A percentile compares a stretch with the other conserved stretches of the same genome.
Conservation (phyloP, 2,113 vertebrate species). For the Pholis gunnellus region DNA sequence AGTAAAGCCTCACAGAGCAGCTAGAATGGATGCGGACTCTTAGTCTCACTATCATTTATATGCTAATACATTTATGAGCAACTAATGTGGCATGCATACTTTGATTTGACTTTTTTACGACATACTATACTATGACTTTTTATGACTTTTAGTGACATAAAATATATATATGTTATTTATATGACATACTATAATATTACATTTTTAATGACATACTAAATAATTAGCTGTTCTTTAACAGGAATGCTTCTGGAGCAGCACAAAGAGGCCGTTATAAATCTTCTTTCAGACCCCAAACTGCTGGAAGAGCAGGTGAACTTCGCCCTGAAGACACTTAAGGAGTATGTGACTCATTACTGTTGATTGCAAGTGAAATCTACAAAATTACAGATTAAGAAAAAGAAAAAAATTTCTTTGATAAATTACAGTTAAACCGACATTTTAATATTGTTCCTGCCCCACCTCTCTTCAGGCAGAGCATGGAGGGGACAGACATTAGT, state of each 20-base stretch:
- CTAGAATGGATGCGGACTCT: not conserved
- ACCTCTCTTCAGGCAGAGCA: slow-evolving; percentile 59
- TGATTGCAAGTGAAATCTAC: not conserved
- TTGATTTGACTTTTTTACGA: not conserved
- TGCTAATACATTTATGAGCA: not conserved
- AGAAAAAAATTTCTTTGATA: not conserved
- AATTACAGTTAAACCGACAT: not conserved
- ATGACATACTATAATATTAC: not conserved
- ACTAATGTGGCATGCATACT: not conserved
- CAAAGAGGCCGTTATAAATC: slow-evolving; percentile 77
- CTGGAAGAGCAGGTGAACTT: slow-evolving; percentile 81
- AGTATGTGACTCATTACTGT: slow-evolving; percentile 66
- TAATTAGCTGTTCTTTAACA: slow-evolving; percentile 39
- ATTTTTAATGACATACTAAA: not conserved
- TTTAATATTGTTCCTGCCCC: not conserved
- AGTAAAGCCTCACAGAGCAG: not conserved
- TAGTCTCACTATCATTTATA: not conserved
- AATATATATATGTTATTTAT: no score
- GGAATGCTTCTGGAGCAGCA: slow-evolving; percentile 87
- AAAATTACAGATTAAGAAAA: not conserved
- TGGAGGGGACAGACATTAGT: slow-evolving; percentile 65
- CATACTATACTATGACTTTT: not conserved
- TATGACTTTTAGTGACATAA: not conserved
- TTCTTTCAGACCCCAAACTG: slow-evolving; percentile 77
- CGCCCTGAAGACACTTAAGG: slow-evolving; percentile 79